phyloP scores from a whole-genome alignment of 2,888 invertebrate genomes.

The Drosophila picticornis region DNA sequence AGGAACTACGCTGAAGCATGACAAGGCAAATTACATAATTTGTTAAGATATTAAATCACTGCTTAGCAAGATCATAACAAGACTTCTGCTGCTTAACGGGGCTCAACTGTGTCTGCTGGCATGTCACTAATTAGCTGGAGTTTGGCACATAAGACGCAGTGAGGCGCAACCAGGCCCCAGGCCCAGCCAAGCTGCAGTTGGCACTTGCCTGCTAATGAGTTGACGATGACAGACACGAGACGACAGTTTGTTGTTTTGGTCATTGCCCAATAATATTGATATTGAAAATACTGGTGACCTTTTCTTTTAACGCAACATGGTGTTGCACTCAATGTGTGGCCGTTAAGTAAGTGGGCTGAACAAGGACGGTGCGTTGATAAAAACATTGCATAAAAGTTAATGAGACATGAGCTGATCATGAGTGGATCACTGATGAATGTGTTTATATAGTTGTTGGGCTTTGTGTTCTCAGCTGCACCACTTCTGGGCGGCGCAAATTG shows the following conservation, averaged over 20 bases:
- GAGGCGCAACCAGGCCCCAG: constrained; percentile 23
- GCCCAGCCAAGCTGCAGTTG: constrained; percentile 7
- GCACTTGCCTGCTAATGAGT: constrained; percentile 48
- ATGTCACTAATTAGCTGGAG: constrained; percentile 65
- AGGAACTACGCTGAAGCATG: neutral
- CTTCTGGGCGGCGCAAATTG: constrained; percentile 32
- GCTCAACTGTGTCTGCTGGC: constrained; percentile 49
- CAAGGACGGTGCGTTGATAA: constrained; percentile 19
- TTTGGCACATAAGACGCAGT: constrained; percentile 26
- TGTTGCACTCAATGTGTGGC: constrained; percentile 1
- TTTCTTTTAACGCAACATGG: constrained; percentile 30
- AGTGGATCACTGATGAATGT: constrained; percentile 14
- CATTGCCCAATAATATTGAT: constrained; percentile 36
- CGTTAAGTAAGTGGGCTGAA: constrained; percentile 19
- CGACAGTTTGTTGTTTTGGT: neutral
- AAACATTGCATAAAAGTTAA: constrained; percentile 53
- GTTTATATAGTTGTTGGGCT: constrained; percentile 1
- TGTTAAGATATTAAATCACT: neutral
- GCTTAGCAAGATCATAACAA: neutral
- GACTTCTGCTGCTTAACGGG: neutral
- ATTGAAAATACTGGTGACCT: constrained; percentile 49
- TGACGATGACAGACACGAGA: constrained; percentile 26
- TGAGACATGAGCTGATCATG: constrained; percentile 37
- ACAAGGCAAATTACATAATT: neutral
- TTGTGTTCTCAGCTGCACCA: neutral